A percentile compares a stretch with the other conserved stretches of the same genome.
phyloP scores from a whole-genome alignment of 2,797 vertebrate species.

The Fundulus diaphanus region DNA sequence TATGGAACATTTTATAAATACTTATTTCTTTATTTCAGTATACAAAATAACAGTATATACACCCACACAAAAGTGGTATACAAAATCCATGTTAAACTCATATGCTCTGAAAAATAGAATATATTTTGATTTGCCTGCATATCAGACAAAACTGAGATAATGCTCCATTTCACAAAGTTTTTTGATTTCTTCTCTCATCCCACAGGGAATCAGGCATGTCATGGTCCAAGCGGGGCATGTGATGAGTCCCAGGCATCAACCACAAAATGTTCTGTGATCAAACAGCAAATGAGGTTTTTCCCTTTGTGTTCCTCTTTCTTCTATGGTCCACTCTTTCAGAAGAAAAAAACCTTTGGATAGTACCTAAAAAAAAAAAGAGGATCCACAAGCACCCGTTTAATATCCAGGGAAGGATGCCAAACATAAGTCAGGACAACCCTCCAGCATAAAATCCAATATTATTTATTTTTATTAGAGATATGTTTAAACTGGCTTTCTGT shows the following conservation, averaged over 20 bases:
- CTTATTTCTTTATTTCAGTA: constrained; percentile 90
- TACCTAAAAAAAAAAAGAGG: constrained; percentile 57
- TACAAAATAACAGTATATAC: constrained; percentile 96
- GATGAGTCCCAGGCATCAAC: constrained; percentile 65
- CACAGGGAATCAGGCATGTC: constrained; percentile 70
- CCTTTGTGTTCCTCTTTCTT: constrained; percentile 76
- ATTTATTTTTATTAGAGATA: constrained; percentile 76
- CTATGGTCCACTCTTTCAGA: constrained; percentile 53
- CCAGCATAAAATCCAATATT: constrained; percentile 70
- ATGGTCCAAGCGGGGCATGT: constrained; percentile 60
- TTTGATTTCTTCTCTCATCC: constrained; percentile 64
- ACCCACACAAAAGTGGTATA: constrained; percentile 93
- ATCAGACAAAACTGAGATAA: constrained; percentile 71
- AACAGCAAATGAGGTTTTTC: constrained; percentile 74
- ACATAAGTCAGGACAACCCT: constrained; percentile 55
- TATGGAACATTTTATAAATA: constrained; percentile 93
- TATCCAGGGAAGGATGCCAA: constrained; percentile 65
- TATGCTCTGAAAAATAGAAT: constrained; percentile 75
- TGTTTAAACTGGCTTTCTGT: constrained; percentile 76
- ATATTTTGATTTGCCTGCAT: constrained; percentile 69
- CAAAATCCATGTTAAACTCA: constrained; percentile 77
- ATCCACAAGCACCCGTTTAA: constrained; percentile 58
- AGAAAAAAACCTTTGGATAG: constrained; percentile 42
- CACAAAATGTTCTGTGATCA: constrained; percentile 62
- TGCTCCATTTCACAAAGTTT: constrained; percentile 69